Evolutionary conservation across 2,888 invertebrate species (phyloP), one percentile per base, ranked within the genome.

Genomic region (Resseliella maxima): DNA sequence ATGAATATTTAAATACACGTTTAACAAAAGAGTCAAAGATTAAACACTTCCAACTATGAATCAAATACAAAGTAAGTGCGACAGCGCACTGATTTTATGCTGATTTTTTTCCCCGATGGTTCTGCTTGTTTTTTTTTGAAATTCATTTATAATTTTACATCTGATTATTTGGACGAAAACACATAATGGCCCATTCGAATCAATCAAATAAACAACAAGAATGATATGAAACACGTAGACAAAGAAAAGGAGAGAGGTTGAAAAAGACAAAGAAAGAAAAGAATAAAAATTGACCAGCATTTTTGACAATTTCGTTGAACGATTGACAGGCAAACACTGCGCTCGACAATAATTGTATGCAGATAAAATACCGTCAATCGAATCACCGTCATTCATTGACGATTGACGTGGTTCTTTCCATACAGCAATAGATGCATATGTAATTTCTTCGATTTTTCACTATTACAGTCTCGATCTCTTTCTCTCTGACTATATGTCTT

Each of bases 131-230:
- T n/a, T n/a, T n/a, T n/a, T 38, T 83, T n/a, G 12, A 83, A 83
- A 83, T 83, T 38, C 38, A 83, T 38, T 83, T 83, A 83, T 83
- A 83, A 83, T 83, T 83, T 83, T 83, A 83, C 83, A 83, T 83
- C 38, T 83, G 83, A 83, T 83, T 83, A 83, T 83, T 83, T 38
- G 83, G 24, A 24, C 5, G n/a, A 72, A 72, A 59, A 24, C 59
- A 59, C 59, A 59, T 24, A 41, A 5, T 41, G 21, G 27, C 31
- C 5, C 31, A 3, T 72, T 15, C 8, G 38, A 38, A 83, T 83
- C 36, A 83, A 83, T 83, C 83, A 83, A 83, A 38, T 21, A 38
- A 38, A 83, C 36, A 24, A 83, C 24, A 24, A 38, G 3, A 64
- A 31, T 64, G 64, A 3, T 24, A 27, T n/a, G n/a, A n/a, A n/a